Conservation (phyloP, 2,888 invertebrate genomes). For the Buathra laborator region DNA sequence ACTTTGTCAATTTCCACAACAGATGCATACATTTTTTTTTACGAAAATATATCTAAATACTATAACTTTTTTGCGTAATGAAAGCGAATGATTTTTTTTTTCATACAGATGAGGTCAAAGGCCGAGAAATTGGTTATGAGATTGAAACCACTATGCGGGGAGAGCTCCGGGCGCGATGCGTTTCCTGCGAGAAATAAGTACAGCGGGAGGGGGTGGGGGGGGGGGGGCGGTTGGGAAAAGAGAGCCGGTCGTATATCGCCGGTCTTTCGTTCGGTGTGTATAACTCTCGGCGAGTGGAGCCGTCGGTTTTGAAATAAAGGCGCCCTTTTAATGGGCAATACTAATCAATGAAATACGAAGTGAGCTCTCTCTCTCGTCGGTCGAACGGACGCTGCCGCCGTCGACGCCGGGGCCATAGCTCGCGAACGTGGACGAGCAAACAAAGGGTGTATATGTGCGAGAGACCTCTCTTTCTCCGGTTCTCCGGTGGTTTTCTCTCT, state of each 20-base stretch:
- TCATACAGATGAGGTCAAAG: neutral
- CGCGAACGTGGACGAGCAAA: conserved; percentile 81
- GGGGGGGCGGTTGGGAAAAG: neutral
- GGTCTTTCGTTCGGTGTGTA: neutral
- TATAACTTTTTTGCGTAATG: neutral
- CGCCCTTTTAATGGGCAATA: conserved; percentile 84
- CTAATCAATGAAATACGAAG: conserved; percentile 85
- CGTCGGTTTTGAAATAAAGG: conserved; percentile 80
- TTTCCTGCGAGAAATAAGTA: conserved; percentile 57
- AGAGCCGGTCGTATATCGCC: neutral
- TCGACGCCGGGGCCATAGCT: conserved; percentile 71
- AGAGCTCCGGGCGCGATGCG: conserved; percentile 57
- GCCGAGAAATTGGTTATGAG: conserved; percentile 52
- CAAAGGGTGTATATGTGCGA: conserved; percentile 78
- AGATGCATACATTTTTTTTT: no score
- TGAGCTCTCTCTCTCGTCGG: conserved; percentile 69
- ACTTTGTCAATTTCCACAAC: no score
- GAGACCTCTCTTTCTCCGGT: conserved; percentile 34
- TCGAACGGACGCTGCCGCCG: conserved; percentile 71
- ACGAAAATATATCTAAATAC: neutral
- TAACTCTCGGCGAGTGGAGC: conserved; percentile 44
- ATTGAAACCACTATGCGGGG: conserved; percentile 55
- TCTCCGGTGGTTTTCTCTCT: conserved; percentile 29
- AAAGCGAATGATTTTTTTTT: neutral
- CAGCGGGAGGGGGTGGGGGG: conserved; percentile 22